Evolutionary conservation across 2,888 invertebrate genomes (phyloP).

Genomic region (Eupithecia tripunctaria): DNA sequence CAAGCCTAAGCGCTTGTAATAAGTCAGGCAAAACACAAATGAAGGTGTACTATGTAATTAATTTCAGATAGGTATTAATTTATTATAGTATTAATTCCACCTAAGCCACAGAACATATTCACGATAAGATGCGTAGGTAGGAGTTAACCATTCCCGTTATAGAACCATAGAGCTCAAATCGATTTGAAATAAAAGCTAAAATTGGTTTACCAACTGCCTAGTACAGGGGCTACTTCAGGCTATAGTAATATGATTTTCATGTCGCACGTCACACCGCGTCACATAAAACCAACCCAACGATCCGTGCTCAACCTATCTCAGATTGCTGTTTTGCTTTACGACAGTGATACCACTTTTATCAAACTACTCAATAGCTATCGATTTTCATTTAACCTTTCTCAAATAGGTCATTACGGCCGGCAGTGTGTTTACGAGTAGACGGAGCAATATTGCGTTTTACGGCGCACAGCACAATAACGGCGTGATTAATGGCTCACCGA

Average conservation of each 20-base stretch:
- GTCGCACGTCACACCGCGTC: not conserved
- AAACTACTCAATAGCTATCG: constrained; percentile 62
- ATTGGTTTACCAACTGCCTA: not conserved
- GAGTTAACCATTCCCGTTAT: not conserved
- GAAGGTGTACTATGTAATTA: too few relatives aligned
- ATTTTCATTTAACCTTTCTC: constrained; percentile 79
- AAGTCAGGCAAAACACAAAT: too few relatives aligned
- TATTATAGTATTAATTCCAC: too few relatives aligned
- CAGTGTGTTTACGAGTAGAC: constrained; percentile 72
- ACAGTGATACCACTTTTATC: constrained; percentile 40
- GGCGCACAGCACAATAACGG: constrained; percentile 75
- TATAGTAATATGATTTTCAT: constrained; percentile 25
- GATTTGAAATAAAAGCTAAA: not conserved
- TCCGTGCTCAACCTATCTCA: constrained; percentile 41
- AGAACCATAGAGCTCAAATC: not conserved
- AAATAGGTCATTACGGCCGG: constrained; percentile 74
- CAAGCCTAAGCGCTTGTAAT: too few relatives aligned
- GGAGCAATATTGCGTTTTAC: constrained; percentile 79
- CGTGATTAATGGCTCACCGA: constrained; percentile 80
- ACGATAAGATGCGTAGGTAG: not conserved
- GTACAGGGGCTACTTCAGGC: not conserved
- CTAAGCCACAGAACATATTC: not conserved
- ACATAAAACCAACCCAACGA: constrained; percentile 3
- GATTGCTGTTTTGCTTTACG: constrained; percentile 16
- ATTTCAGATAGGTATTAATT: not conserved